Percentiles rank a stretch among this genome's conserved stretches.
phyloP scores from a whole-genome alignment of 2,113 vertebrate species.

The Ibidorhyncha struthersii region DNA sequence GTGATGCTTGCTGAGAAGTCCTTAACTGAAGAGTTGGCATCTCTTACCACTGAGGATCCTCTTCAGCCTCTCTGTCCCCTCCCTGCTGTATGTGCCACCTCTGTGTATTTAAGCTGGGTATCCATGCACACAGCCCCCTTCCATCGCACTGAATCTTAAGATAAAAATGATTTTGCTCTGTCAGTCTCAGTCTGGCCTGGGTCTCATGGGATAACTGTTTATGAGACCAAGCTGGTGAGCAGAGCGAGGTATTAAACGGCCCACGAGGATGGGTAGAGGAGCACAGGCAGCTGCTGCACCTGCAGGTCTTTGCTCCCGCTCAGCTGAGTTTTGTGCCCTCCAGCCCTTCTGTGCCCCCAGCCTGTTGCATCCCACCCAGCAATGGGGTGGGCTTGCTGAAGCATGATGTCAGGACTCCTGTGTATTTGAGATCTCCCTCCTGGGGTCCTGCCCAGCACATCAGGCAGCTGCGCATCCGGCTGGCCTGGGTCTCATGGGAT shows the following conservation, averaged over 20 bases:
- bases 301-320: not conserved
- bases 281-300: not conserved
- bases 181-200: too few species aligned
- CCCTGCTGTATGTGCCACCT: not conserved
- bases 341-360: not conserved
- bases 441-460: rapidly evolving
- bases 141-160: not conserved
- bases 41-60: not conserved
- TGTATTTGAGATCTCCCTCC: not conserved
- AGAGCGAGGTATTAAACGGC: not conserved
- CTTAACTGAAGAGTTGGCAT: not conserved
- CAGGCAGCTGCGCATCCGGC: not conserved
- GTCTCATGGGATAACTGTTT: too few species aligned
- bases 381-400: not conserved
- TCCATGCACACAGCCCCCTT: not conserved
- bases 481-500: not conserved
- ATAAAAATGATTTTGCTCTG: not conserved
- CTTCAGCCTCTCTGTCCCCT: not conserved
- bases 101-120: not conserved
- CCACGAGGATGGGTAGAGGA: not conserved
- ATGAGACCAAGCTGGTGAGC: not conserved
- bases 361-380: not conserved
- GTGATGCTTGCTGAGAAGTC: not conserved
- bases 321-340: not conserved
- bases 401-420: not conserved